These are phyloP conservation scores for Diadema setosum DNA, from an alignment of 35 echinoderm and acorn worm genomes.

Conservation along the genomic window DNA sequence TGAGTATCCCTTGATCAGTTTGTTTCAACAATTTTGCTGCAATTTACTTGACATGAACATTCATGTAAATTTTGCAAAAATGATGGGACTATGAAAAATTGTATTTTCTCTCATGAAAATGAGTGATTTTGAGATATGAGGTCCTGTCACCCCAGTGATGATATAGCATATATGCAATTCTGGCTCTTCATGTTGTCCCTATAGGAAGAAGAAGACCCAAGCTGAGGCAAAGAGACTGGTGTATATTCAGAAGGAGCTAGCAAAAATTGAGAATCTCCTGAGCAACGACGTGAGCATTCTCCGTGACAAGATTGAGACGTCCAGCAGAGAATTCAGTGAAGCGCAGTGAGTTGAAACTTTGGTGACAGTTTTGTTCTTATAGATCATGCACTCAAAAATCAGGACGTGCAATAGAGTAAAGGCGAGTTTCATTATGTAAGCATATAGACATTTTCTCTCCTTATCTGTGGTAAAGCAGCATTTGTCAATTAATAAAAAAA, in stretches of 20 bases:
- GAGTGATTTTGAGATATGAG: too few species aligned
- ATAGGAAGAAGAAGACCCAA: slow-evolving; percentile 91
- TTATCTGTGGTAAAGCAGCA: too few species aligned
- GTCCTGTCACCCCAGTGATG: too few species aligned
- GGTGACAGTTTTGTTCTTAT: too few species aligned
- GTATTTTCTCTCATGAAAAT: background rate
- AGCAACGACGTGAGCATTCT: slow-evolving; percentile 86
- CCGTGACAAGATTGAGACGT: slow-evolving; percentile 88
- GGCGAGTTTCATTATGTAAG: too few species aligned
- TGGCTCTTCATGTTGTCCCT: background rate
- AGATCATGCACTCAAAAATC: too few species aligned
- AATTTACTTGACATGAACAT: background rate
- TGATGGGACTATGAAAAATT: background rate
- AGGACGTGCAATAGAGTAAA: too few species aligned
- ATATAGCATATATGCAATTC: too few species aligned
- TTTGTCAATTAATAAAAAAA: too few species aligned
- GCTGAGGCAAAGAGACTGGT: slow-evolving; percentile 76
- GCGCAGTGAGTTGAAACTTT: slow-evolving; percentile 98
- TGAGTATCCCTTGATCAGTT: too few species aligned
- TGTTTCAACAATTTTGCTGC: background rate
- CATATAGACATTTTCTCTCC: too few species aligned
- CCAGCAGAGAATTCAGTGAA: slow-evolving; percentile 62
- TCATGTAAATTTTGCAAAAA: background rate
- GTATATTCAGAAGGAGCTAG: slow-evolving; percentile 93
- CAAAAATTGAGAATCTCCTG: slow-evolving; percentile 72